Base-by-base conservation (phyloP, 1,140 invertebrate species). In the Brachystomella parvula region DNA sequence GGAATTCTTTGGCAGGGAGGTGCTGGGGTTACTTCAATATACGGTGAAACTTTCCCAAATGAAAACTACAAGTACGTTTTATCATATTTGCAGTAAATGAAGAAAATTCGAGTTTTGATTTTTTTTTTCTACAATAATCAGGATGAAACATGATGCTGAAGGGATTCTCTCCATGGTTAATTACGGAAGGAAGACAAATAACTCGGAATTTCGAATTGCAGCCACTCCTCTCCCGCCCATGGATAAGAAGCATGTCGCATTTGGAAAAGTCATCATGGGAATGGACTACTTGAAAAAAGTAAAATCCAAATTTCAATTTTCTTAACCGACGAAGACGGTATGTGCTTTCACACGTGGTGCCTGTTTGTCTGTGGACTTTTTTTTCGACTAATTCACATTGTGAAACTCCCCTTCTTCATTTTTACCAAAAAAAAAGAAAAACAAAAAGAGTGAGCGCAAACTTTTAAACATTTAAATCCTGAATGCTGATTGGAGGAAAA, bases 31-130 rank as follows among this genome's bases (percentile, higher is more conserved):
- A 15, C 57, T 9, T 30, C 26, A 30, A 59, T 59, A 9, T 59
- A 59, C 30, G 57, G 57, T 29, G 57, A 59, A 59, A 30, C 24
- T 24, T 59, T 59, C 30, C 57, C 57, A 30, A 59, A 59, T 24
- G 57, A 59, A 59, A 59, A 59, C 21, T 30, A 17, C 57, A 59
- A 21, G 57, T 59, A 59, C 3, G 24, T 12, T 12, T 9, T n/a
- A 6, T 6, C 15, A 59, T 30, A 12, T 59, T 21, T 30, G 26
- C 24, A 17, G 24, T 53, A 53, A 59, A 29, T 59, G 26, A 9
- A 6, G 12, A 29, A 29, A 59, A 29, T 59, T 29, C 30, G 12
- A 29, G 12, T 31, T 59, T 26, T 56, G 49, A 9, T 3, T 59
- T n/a, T 12, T 44, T 44, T 44, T 44, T n/a, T n/a, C n/a, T n/a